Evolutionary conservation across 35 echinoderm and acorn worm genomes (phyloP).

Genomic region (Strongylocentrotus purpuratus): DNA sequence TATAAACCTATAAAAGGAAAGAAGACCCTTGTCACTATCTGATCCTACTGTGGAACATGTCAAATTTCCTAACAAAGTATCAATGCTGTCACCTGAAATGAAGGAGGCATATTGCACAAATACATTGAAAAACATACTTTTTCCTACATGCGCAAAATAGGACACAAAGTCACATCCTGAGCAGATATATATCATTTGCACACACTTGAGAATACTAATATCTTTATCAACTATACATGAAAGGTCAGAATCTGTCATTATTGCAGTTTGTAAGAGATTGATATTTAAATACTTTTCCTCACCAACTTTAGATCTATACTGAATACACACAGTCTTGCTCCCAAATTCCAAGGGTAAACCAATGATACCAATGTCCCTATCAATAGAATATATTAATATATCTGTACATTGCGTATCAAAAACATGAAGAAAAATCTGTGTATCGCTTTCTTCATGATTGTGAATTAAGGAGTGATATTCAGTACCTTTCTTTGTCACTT

Average conservation of each 20-base stretch:
- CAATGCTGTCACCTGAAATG: constrained; percentile 35
- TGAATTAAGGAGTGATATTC: constrained; percentile 29
- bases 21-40: constrained; percentile 28
- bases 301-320: constrained; percentile 32
- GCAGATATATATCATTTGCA: constrained; percentile 48
- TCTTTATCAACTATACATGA: neutral
- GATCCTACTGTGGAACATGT: neutral
- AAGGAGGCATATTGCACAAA: constrained; percentile 52
- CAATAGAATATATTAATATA: constrained; percentile 36
- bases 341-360: constrained; percentile 29
- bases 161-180: constrained; percentile 63
- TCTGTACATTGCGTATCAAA: constrained; percentile 34
- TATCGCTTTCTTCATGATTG: constrained; percentile 51
- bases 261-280: constrained; percentile 2
- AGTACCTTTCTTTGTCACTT: neutral
- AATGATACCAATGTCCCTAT: constrained; percentile 47
- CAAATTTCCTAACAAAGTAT: neutral
- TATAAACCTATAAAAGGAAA: constrained; percentile 51
- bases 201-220: constrained; percentile 6
- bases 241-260: constrained; percentile 29
- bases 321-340: constrained; percentile 28
- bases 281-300: constrained; percentile 24
- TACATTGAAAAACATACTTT: constrained; percentile 44
- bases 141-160: constrained; percentile 40
- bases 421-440: constrained; percentile 52